Percentiles rank a stretch among this genome's conserved stretches.
Conservation (phyloP, 1,140 invertebrate genomes). For the Nephotettix cincticeps region DNA sequence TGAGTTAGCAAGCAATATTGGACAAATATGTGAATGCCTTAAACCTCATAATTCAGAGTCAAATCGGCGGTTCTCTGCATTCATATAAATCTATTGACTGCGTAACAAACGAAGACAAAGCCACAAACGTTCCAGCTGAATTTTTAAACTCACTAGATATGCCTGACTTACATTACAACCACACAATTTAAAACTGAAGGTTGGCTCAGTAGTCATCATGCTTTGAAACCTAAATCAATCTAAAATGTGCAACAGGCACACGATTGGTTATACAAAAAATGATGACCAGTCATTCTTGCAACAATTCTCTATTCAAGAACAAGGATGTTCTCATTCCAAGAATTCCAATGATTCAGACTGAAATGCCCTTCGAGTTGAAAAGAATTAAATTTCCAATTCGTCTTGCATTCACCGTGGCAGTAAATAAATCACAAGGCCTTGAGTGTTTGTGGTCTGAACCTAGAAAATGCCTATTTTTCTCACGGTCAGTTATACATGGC, state of each 20-base stretch:
- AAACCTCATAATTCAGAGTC: too few species aligned
- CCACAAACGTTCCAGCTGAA: slow-evolving; percentile 35
- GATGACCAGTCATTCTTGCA: too few species aligned
- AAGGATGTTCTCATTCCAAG: slow-evolving; percentile 47
- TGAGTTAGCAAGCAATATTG: slow-evolving; percentile 45
- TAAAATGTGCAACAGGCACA: slow-evolving; percentile 29
- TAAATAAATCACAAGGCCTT: slow-evolving; percentile 47
- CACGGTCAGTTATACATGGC: slow-evolving; percentile 46
- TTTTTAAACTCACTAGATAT: background rate
- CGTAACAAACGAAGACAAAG: too few species aligned
- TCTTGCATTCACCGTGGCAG: slow-evolving; percentile 36
- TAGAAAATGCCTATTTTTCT: slow-evolving; percentile 43
- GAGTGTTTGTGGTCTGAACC: slow-evolving; percentile 43
- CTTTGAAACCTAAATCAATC: slow-evolving; percentile 42
- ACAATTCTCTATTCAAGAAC: slow-evolving; percentile 38
- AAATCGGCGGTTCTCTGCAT: too few species aligned
- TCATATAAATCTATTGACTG: too few species aligned
- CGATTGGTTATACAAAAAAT: slow-evolving; percentile 4
- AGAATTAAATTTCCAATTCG: slow-evolving; percentile 48
- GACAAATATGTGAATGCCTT: too few species aligned
- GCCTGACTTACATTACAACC: background rate
- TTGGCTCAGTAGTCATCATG: slow-evolving; percentile 43
- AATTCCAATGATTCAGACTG: slow-evolving; percentile 46
- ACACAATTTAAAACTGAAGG: background rate
- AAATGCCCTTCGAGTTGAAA: slow-evolving; percentile 48